These are phyloP conservation scores for Microctonus brassicae DNA, from an alignment of 2,888 invertebrate genomes.

Conservation along the genomic window DNA sequence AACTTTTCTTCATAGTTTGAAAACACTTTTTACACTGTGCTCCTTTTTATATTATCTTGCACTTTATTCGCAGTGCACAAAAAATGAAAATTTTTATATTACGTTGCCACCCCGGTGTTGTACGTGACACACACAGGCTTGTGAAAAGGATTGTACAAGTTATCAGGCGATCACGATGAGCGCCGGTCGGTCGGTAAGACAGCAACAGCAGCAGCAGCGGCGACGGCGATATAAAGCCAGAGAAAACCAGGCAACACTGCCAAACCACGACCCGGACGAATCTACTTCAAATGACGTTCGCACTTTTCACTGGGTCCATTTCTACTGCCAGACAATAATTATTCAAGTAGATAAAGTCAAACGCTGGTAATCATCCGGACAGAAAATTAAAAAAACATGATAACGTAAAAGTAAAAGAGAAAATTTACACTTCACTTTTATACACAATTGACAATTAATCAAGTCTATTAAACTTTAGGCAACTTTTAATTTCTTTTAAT, in stretches of 20 bases:
- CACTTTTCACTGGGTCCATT: conserved; percentile 3
- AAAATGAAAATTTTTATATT: background rate
- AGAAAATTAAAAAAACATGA: background rate
- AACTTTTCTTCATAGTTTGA: too few species aligned
- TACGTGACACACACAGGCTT: conserved; percentile 8
- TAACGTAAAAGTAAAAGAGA: background rate
- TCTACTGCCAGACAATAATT: background rate
- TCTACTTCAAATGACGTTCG: conserved; percentile 10
- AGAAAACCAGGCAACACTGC: background rate
- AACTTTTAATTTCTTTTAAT: background rate
- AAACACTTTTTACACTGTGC: too few species aligned
- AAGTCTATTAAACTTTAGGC: background rate
- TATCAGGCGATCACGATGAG: conserved; percentile 33
- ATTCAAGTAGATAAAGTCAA: background rate
- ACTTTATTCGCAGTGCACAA: too few species aligned
- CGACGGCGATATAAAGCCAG: background rate
- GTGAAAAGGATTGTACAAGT: conserved; percentile 29
- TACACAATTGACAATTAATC: background rate
- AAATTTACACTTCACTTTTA: background rate
- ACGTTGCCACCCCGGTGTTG: conserved; percentile 22
- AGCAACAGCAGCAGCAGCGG: conserved; percentile 9
- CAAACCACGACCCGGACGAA: conserved; percentile 15
- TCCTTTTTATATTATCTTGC: too few species aligned
- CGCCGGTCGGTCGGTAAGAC: conserved; percentile 33
- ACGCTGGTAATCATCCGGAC: background rate